These are phyloP conservation scores for Monomorium pharaonis DNA, from an alignment of 1,140 invertebrate genomes.

Conservation along the genomic window DNA sequence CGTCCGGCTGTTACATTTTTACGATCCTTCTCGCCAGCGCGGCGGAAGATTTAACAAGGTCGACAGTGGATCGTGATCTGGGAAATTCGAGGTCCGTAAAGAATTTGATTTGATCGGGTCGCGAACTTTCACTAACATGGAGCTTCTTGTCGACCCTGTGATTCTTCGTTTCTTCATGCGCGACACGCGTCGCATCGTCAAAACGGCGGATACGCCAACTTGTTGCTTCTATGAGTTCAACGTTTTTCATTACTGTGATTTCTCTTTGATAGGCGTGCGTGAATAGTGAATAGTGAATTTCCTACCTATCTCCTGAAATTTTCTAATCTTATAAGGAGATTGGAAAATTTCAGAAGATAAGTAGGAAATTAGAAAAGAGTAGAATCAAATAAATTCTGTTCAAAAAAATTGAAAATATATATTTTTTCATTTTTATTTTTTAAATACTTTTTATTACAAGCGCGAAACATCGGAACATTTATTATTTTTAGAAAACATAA, in stretches of 20 bases:
- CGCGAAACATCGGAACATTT: not conserved
- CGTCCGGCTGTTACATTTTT: constrained; percentile 32
- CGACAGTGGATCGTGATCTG: not conserved
- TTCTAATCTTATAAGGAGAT: no score
- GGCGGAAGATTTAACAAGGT: constrained; percentile 6
- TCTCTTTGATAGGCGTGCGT: not conserved
- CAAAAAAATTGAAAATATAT: not conserved
- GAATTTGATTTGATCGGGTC: not conserved
- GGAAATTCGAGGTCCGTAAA: not conserved
- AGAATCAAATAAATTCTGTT: not conserved
- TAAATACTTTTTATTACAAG: not conserved
- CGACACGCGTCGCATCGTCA: constrained; percentile 15
- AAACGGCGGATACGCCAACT: constrained; percentile 8
- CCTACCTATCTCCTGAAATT: not conserved
- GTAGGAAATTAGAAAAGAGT: not conserved
- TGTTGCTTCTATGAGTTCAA: constrained; percentile 32
- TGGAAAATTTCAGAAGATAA: no score
- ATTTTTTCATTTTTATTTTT: not conserved
- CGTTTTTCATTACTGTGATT: not conserved
- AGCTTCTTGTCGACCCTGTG: not conserved
- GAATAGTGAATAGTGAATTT: not conserved
- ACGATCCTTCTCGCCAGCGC: not conserved
- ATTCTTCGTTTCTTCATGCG: not conserved
- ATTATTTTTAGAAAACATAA: not conserved
- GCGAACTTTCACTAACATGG: not conserved